Percentiles rank a stretch among this genome's conserved stretches.
These are phyloP conservation scores for Aselliscus stoliczkanus DNA, from an alignment of 2,797 vertebrate genomes.

Conservation along the genomic window DNA sequence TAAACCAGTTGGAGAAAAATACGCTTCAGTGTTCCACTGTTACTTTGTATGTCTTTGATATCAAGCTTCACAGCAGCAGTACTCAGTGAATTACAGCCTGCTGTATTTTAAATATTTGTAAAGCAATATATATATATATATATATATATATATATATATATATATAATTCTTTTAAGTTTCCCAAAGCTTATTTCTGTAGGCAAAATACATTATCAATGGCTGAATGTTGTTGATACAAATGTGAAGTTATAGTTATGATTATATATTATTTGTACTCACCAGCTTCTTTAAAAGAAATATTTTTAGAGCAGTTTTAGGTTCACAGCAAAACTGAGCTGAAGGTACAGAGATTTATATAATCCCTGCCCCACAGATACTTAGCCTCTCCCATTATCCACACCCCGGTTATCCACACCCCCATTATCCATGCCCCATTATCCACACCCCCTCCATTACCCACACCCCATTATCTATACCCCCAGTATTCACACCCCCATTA, in stretches of 20 bases:
- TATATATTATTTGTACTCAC: not conserved
- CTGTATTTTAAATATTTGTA: not conserved
- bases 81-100: not conserved
- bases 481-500: too few species aligned
- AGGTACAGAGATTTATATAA: not conserved
- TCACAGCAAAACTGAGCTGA: not conserved
- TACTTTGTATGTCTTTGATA: not conserved
- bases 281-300: not conserved
- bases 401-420: too few species aligned
- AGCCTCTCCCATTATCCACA: not conserved
- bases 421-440: too few species aligned
- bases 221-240: not conserved
- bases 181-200: not conserved
- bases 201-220: not conserved
- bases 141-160: too few species aligned
- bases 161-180: not conserved
- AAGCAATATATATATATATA: constrained; percentile 15
- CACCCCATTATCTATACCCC: too few species aligned
- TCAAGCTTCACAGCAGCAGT: not conserved
- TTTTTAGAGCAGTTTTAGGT: not conserved
- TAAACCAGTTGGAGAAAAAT: constrained; percentile 9
- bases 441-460: too few species aligned
- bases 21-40: not conserved
- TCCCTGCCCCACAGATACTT: too few species aligned
- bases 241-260: not conserved